Conservation (phyloP, 2,113 vertebrate species). For the Calonectris borealis region DNA sequence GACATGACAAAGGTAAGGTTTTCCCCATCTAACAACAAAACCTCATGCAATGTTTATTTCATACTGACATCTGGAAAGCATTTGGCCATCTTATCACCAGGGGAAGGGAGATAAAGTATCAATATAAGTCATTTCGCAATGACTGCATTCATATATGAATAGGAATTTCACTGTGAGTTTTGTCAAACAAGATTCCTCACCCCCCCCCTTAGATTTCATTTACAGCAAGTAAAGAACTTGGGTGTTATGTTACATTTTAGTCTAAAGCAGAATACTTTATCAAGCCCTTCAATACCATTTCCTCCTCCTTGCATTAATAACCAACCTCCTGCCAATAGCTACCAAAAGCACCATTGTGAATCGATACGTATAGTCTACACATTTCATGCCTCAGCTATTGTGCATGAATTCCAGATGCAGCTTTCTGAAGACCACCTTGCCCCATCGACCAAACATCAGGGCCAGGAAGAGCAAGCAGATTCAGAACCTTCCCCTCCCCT, state of each 20-base stretch:
- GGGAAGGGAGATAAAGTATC: neutral
- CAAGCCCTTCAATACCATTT: neutral
- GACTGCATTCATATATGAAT: neutral
- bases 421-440: neutral
- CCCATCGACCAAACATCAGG: neutral
- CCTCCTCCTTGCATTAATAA: neutral
- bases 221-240: neutral
- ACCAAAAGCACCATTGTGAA: slow-evolving; percentile 28
- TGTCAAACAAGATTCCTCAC: neutral
- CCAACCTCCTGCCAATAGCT: neutral
- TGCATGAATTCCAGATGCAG: slow-evolving; percentile 20
- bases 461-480: neutral
- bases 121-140: neutral
- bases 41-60: slow-evolving; percentile 19
- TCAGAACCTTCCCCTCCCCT: neutral
- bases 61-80: slow-evolving; percentile 56
- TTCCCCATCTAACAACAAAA: slow-evolving; percentile 40
- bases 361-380: neutral
- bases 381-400: neutral
- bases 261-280: neutral
- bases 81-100: neutral
- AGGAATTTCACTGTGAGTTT: neutral
- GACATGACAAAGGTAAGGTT: neutral
- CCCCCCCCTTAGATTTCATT: neutral
- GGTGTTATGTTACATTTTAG: neutral